These are phyloP conservation scores for Idaea biselata DNA, from an alignment of 2,888 invertebrate genomes.

Conservation along the genomic window DNA sequence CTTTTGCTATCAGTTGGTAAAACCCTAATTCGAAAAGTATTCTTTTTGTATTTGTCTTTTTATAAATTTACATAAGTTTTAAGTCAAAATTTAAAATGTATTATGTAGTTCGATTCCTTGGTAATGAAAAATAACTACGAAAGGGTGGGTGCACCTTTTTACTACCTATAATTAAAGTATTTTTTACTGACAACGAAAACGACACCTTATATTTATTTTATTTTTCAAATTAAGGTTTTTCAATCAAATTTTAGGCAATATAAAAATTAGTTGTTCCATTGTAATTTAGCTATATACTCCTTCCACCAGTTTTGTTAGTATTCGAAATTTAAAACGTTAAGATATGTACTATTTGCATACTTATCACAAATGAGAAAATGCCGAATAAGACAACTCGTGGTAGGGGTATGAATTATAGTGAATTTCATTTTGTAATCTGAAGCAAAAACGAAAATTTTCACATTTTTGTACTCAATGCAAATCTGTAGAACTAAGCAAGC, in stretches of 20 bases:
- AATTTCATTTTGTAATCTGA: not conserved
- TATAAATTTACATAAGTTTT: not conserved
- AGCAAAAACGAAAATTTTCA: not conserved
- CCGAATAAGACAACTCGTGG: not conserved
- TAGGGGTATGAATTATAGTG: not conserved
- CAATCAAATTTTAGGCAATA: not conserved
- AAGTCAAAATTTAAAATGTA: too few relatives aligned
- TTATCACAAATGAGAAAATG: not conserved
- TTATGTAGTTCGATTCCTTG: too few relatives aligned
- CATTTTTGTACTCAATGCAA: constrained; percentile 3
- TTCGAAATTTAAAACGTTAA: not conserved
- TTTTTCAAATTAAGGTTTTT: too few relatives aligned
- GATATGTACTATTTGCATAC: not conserved
- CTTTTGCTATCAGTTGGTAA: constrained; percentile 27
- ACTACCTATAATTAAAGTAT: not conserved
- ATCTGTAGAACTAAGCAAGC: constrained; percentile 3
- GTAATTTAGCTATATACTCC: not conserved
- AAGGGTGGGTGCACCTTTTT: not conserved
- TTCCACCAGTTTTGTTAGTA: not conserved
- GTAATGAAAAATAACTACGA: too few relatives aligned
- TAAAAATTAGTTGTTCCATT: not conserved
- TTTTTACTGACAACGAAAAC: not conserved
- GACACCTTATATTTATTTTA: too few relatives aligned
- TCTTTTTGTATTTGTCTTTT: not conserved
- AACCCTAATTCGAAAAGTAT: not conserved